Percentiles rank a stretch among this genome's conserved stretches.
These are phyloP conservation scores for Athalia cordata DNA, from an alignment of 2,888 invertebrate genomes.

Conservation along the genomic window DNA sequence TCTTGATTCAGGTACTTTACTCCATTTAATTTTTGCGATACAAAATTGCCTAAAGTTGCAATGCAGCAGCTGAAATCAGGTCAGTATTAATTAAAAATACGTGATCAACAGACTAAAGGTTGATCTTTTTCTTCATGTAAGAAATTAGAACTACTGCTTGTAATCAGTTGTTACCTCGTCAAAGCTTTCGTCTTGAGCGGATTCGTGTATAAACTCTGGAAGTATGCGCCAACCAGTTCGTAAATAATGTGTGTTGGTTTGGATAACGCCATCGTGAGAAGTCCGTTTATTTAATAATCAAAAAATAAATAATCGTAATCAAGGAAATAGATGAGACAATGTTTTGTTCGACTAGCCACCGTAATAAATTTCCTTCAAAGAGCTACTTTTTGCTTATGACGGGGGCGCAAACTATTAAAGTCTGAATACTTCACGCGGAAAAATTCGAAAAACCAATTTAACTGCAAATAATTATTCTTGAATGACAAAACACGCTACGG, in stretches of 20 bases:
- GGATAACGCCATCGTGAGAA: slow-evolving; percentile 78
- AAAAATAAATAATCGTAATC: neutral
- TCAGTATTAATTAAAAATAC: neutral
- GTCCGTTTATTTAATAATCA: no score
- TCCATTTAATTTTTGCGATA: slow-evolving; percentile 84
- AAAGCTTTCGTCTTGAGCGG: slow-evolving; percentile 87
- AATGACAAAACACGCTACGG: neutral
- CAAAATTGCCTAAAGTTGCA: slow-evolving; percentile 83
- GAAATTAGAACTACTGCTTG: slow-evolving; percentile 29
- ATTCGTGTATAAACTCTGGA: slow-evolving; percentile 84
- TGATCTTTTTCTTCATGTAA: slow-evolving; percentile 6
- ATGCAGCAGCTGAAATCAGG: slow-evolving; percentile 80
- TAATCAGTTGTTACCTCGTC: slow-evolving; percentile 80
- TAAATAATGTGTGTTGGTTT: slow-evolving; percentile 79
- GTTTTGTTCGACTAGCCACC: no score
- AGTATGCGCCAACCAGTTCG: slow-evolving; percentile 81
- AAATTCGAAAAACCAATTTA: neutral
- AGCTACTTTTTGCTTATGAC: neutral
- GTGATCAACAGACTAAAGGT: neutral
- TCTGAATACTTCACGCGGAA: neutral
- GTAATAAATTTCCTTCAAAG: neutral
- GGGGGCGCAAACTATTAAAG: no score
- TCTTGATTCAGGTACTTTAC: slow-evolving; percentile 79
- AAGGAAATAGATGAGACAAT: neutral
- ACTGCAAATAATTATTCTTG: neutral